phyloP scores from a whole-genome alignment of 1,140 invertebrate genomes.

The Drosophila insularis region DNA sequence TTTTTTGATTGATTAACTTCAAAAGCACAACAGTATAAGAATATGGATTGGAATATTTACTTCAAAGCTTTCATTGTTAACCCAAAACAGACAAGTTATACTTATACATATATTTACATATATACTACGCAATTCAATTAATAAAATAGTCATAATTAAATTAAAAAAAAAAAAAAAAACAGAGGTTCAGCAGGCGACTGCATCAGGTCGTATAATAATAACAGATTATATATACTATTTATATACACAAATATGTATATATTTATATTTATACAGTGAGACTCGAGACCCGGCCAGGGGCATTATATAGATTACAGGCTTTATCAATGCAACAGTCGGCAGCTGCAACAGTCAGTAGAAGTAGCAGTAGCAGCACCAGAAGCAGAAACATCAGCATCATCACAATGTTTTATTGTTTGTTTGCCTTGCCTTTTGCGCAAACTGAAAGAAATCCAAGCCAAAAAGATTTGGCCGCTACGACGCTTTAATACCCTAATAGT shows the following conservation, averaged over 20 bases:
- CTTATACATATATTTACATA: conserved; percentile 15
- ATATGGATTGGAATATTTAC: not conserved
- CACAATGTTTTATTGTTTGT: conserved; percentile 41
- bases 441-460: not conserved
- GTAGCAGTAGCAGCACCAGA: conserved; percentile 29
- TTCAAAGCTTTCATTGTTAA: conserved; percentile 15
- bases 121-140: conserved; percentile 67
- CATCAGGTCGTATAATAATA: conserved; percentile 54
- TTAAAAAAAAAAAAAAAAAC: conserved; percentile 39
- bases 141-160: conserved; percentile 77
- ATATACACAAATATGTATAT: conserved; percentile 13
- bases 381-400: conserved; percentile 32
- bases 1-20: not conserved
- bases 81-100: conserved; percentile 12
- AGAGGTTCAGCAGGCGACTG: not conserved
- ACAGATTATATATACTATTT: conserved; percentile 14
- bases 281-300: conserved; percentile 49
- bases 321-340: conserved; percentile 55
- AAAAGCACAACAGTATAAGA: not conserved
- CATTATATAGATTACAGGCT: conserved; percentile 60
- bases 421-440: conserved; percentile 20
- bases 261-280: conserved; percentile 25
- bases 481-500: not conserved
- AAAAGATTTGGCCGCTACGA: not conserved
- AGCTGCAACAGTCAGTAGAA: conserved; percentile 16